Percentiles rank a stretch among this genome's conserved stretches.
Evolutionary conservation across 2,888 invertebrate species (phyloP).

Genomic region (Mactromeris polynyma): DNA sequence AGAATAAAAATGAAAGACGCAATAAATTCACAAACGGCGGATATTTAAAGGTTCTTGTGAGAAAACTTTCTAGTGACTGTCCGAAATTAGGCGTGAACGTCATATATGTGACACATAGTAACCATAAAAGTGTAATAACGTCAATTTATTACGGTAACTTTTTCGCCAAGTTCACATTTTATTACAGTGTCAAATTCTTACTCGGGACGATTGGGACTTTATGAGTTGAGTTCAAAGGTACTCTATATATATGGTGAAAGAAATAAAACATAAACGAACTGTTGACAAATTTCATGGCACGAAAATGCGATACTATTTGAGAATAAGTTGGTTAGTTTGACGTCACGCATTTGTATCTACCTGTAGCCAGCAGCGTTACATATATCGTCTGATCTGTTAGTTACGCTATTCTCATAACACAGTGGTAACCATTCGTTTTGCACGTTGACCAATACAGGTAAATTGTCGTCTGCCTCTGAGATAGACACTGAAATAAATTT

Average conservation of each 20-base stretch:
- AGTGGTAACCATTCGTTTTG: slow-evolving; percentile 25
- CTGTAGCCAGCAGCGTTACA: slow-evolving; percentile 48
- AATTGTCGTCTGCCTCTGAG: neutral
- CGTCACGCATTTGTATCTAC: neutral
- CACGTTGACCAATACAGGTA: slow-evolving; percentile 13
- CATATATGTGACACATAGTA: neutral
- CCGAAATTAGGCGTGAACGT: neutral
- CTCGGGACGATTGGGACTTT: neutral
- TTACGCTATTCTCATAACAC: slow-evolving; percentile 36
- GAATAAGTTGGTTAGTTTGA: no score
- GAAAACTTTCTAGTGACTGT: neutral
- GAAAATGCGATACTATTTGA: neutral
- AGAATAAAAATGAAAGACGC: no score
- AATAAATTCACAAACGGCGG: no score
- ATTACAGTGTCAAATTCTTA: neutral
- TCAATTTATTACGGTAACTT: neutral
- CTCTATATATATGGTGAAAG: neutral
- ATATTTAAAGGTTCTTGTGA: no score
- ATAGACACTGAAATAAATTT: slow-evolving; percentile 10
- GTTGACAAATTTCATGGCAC: neutral
- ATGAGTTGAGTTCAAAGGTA: neutral
- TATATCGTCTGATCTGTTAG: neutral
- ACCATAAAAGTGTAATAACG: neutral
- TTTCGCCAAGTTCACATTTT: neutral
- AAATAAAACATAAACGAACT: neutral